A percentile compares a stretch with the other conserved stretches of the same genome.
Evolutionary conservation across 2,113 vertebrate species (phyloP).

Genomic region (Crotalus horridus): DNA sequence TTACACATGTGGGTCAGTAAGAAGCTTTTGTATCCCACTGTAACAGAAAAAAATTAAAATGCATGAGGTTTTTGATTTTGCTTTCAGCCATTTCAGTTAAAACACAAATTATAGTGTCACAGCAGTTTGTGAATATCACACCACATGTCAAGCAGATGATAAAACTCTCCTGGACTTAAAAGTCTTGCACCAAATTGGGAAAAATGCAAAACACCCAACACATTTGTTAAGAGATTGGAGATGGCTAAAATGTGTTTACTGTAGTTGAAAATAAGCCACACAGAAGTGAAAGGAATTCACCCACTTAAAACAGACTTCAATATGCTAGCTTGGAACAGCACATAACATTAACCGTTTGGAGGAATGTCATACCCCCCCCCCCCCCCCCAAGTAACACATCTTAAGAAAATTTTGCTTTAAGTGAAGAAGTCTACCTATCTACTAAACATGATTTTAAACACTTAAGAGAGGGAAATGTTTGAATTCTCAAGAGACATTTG

Average conservation of each 20-base stretch:
- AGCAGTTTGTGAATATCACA: not conserved
- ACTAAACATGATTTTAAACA: not conserved
- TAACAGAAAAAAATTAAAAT: not conserved
- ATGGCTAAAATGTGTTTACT: not conserved
- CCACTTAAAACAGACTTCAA: not conserved
- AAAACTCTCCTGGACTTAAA: not conserved
- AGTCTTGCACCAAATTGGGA: not conserved
- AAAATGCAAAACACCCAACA: not conserved
- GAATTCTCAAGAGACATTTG: not conserved
- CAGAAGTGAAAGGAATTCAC: not conserved
- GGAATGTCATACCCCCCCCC: not conserved
- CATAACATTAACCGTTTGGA: not conserved
- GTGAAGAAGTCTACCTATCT: not conserved
- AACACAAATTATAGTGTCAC: not conserved
- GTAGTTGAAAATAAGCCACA: not conserved
- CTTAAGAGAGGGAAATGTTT: constrained; percentile 39
- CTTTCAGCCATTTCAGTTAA: not conserved
- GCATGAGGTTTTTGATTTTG: not conserved
- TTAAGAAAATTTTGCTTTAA: not conserved
- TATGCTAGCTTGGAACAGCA: not conserved
- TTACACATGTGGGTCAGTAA: not conserved
- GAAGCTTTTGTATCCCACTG: not conserved
- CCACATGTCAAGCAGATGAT: not conserved
- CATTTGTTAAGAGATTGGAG: not conserved
- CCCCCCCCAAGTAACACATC: not conserved